phyloP scores from a whole-genome alignment of 2,888 invertebrate species.

The Stomorhina lunata region DNA sequence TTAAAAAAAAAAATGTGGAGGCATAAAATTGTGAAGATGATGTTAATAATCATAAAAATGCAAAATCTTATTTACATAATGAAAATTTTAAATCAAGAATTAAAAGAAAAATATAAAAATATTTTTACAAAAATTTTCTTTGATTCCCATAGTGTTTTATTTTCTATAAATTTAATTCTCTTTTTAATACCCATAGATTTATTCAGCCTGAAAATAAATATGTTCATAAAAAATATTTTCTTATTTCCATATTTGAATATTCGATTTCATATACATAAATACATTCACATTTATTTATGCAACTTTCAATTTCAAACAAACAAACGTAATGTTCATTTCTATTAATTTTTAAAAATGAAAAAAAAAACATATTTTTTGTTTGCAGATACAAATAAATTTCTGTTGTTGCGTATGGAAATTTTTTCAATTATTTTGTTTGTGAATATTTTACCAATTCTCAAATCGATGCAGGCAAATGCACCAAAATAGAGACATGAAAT shows the following conservation, averaged over 20 bases:
- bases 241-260: too few species aligned
- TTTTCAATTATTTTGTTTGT: not conserved
- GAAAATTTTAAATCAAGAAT: too few species aligned
- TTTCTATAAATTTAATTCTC: not conserved
- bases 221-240: not conserved
- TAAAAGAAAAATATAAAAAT: too few species aligned
- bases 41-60: too few species aligned
- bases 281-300: constrained; percentile 13
- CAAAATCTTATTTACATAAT: too few species aligned
- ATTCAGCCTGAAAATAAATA: constrained; percentile 8
- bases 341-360: not conserved
- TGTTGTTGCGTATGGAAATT: not conserved
- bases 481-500: not conserved
- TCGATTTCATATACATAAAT: too few species aligned
- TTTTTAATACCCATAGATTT: not conserved
- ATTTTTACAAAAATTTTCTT: not conserved
- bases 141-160: not conserved
- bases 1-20: not conserved
- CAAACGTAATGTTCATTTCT: constrained; percentile 7
- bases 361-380: not conserved
- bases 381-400: not conserved
- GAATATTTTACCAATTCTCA: not conserved
- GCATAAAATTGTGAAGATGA: too few species aligned
- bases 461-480: not conserved
- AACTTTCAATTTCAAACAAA: constrained; percentile 40